Base-by-base conservation (phyloP, 2,888 invertebrate species). In the Meganola albula region DNA sequence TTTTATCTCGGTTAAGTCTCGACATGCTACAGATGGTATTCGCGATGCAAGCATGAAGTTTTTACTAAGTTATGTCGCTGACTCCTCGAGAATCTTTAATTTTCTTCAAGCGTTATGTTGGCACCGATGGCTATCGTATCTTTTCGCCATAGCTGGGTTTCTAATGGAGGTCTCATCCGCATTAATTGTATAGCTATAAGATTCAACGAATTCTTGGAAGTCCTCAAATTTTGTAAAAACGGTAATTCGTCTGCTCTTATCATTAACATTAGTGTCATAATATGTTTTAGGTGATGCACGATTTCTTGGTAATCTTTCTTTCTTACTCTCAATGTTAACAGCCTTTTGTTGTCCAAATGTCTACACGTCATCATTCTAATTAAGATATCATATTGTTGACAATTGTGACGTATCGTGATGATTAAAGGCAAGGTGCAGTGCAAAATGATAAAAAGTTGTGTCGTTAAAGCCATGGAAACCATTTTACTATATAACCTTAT, bases 1-100 rank as follows among this genome's bases (percentile, higher is more conserved):
- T 77, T 78, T 78, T 77, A 69, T 72, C 54, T 57, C 50, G 55
- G 49, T 59, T 62, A 58, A 60, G 59, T 56, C 63, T 60, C 63
- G 66, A 60, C 64, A 63, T 62, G 67, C 59, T 66, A 58, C 70
- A 68, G 67, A 74, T 71, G 74, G 69, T 55, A 70, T 74, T 64
- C 68, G 54, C 63, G 63, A 63, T 58, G 71, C 65, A 62, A 47
- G 58, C 66, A 59, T 60, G 53, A 53, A 55, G 58, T 77, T 78
- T 75, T 77, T 78, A 63, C 64, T 50, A 62, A 63, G 64, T 63
- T 70, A 71, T 70, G 65, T 63, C 61, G 58, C 57, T 63, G 63
- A 61, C 62, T 64, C 54, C 47, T 58, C 31, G 49, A 56, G 60
- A 61, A 65, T 66, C 58, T 62, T 59, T 59, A 58, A 56, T 60